These are phyloP conservation scores for Antidorcas marsupialis DNA, from an alignment of 2,113 vertebrate species.

Conservation along the genomic window DNA sequence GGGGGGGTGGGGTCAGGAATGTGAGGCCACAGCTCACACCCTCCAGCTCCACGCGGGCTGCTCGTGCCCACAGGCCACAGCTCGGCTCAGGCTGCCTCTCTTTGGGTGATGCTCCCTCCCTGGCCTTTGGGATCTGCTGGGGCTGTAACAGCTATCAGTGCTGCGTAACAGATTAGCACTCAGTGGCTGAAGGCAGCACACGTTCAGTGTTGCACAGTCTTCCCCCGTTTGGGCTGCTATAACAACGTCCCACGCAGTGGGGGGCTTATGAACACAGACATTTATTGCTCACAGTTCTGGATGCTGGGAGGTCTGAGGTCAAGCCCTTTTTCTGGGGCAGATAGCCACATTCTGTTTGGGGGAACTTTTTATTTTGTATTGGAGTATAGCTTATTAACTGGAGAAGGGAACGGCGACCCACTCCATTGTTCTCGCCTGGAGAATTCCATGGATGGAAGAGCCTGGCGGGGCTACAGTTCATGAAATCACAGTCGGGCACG, in stretches of 20 bases:
- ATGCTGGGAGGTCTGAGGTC: not conserved
- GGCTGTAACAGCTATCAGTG: not conserved
- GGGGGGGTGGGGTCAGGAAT: not conserved
- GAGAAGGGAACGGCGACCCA: not conserved
- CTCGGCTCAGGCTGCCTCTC: not conserved
- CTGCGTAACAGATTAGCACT: not conserved
- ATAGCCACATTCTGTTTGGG: not conserved
- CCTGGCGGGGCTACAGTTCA: not conserved
- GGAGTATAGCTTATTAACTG: not conserved
- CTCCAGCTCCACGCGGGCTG: not conserved
- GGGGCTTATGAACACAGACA: not conserved
- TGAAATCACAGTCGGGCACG: not conserved
- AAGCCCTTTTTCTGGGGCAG: not conserved
- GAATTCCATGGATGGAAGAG: not conserved
- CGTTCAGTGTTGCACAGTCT: not conserved
- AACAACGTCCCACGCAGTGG: not conserved
- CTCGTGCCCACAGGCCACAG: not conserved
- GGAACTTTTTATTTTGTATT: not conserved
- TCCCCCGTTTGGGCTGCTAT: rapidly evolving
- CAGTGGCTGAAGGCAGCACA: not conserved
- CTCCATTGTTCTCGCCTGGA: not conserved
- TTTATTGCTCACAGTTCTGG: not conserved
- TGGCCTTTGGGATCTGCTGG: not conserved
- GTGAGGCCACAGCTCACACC: not conserved
- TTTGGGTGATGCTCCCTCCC: not conserved